Evolutionary conservation across 2,113 vertebrate genomes (phyloP).

Genomic region (Hystrix brachyura): DNA sequence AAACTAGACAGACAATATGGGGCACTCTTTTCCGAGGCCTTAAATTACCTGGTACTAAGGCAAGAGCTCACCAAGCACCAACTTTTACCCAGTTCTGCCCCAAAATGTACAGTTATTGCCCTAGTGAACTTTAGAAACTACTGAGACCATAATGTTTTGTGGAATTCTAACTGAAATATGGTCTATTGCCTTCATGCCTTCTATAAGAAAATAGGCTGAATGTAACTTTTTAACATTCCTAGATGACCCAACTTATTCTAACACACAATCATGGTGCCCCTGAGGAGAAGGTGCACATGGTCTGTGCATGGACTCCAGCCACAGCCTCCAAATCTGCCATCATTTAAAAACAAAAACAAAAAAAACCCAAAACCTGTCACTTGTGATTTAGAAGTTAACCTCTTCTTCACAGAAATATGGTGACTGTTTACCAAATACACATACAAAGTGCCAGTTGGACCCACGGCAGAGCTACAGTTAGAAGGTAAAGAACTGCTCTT

Average conservation of each 20-base stretch:
- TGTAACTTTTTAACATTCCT: background rate
- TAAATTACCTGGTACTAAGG: background rate
- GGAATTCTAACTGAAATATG: conserved; percentile 4
- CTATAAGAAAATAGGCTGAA: conserved; percentile 20
- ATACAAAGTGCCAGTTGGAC: background rate
- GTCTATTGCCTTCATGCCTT: background rate
- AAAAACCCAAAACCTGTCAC: background rate
- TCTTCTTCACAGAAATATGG: background rate
- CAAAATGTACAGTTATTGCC: conserved; percentile 24
- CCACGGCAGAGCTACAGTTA: background rate
- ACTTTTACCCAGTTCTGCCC: background rate
- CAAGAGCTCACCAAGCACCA: background rate
- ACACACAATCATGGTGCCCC: background rate
- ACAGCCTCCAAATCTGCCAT: background rate
- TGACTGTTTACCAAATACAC: background rate
- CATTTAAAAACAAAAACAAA: background rate
- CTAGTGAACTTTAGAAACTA: background rate
- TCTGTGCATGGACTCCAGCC: background rate
- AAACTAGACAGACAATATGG: background rate
- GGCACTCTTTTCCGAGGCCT: background rate
- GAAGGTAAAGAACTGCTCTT: background rate
- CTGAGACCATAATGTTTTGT: background rate
- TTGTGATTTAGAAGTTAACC: conserved; percentile 16
- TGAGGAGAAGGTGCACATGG: background rate
- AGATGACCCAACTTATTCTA: background rate